Conservation (phyloP, 2,888 invertebrate species). For the Caenorhabditis angaria region DNA sequence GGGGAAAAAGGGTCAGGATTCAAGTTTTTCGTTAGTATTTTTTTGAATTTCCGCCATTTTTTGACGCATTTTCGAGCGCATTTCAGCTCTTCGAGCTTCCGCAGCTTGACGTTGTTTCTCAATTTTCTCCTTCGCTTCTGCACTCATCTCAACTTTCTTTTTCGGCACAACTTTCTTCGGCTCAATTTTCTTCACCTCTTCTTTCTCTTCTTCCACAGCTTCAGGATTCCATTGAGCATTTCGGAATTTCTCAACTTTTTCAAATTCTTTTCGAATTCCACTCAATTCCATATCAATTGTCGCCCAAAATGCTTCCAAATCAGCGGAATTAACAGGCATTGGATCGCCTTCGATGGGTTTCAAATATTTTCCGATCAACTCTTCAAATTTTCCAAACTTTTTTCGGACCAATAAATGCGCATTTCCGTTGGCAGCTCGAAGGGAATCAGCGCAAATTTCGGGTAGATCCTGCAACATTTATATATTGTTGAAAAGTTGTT, state of each 20-base stretch:
- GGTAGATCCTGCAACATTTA: conserved; percentile 17
- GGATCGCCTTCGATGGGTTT: conserved; percentile 43
- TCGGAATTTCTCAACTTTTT: conserved; percentile 26
- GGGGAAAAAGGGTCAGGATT: conserved; percentile 9
- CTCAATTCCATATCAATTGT: conserved; percentile 54
- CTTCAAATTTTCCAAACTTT: conserved; percentile 44
- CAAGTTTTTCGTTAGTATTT: conserved; percentile 7
- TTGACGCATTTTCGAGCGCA: conserved; percentile 38
- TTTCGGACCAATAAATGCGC: conserved; percentile 43
- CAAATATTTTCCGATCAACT: conserved; percentile 41
- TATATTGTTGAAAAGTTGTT: conserved; percentile 5
- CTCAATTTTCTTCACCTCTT: conserved; percentile 7
- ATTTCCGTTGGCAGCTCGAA: conserved; percentile 43
- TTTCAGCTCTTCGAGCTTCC: conserved; percentile 34
- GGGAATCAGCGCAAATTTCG: conserved; percentile 34
- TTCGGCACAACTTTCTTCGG: conserved; percentile 1
- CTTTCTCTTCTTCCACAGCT: conserved; percentile 15
- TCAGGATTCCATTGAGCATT: conserved; percentile 25
- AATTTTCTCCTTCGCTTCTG: conserved; percentile 36
- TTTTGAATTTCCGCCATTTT: conserved; percentile 24
- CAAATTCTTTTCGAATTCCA: conserved; percentile 43
- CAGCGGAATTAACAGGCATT: conserved; percentile 43
- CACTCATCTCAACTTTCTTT: conserved; percentile 28
- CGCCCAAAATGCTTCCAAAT: conserved; percentile 57
- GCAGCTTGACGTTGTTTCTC: conserved; percentile 40